Conservation (phyloP, 2,797 vertebrate genomes). For the Agapornis canus region DNA sequence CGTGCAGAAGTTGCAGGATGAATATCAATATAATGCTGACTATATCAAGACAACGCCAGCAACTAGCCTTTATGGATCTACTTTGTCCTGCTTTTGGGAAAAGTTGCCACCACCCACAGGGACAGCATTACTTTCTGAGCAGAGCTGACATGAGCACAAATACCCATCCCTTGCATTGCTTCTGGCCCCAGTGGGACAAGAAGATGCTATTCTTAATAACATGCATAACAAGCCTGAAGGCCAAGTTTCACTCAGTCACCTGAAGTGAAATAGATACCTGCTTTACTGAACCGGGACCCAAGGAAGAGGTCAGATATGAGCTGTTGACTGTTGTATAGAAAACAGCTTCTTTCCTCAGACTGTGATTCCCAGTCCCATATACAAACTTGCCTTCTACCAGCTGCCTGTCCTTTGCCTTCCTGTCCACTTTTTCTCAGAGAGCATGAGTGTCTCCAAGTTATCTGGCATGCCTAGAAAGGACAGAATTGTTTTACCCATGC, state of each 20-base stretch:
- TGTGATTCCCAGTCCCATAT: background rate
- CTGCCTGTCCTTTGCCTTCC: background rate
- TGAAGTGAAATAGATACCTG: background rate
- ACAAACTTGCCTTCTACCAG: background rate
- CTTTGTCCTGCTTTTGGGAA: background rate
- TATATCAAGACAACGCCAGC: background rate
- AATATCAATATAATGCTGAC: background rate
- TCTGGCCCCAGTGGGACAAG: background rate
- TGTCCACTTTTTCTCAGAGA: background rate
- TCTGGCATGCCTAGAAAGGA: background rate
- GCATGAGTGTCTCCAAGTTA: background rate
- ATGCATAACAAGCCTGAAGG: background rate
- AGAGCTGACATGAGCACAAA: background rate
- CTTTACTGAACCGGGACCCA: background rate
- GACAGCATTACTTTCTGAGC: background rate
- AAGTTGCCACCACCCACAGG: background rate
- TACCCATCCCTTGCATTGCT: background rate
- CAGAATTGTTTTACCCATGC: background rate
- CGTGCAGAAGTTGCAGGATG: background rate
- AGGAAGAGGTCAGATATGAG: background rate
- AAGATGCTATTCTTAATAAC: background rate
- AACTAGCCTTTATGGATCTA: background rate
- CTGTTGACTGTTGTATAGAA: background rate
- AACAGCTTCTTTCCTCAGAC: background rate
- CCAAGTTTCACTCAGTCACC: background rate